Conservation (phyloP, 2,888 invertebrate genomes). For the Meliscaeva auricollis region DNA sequence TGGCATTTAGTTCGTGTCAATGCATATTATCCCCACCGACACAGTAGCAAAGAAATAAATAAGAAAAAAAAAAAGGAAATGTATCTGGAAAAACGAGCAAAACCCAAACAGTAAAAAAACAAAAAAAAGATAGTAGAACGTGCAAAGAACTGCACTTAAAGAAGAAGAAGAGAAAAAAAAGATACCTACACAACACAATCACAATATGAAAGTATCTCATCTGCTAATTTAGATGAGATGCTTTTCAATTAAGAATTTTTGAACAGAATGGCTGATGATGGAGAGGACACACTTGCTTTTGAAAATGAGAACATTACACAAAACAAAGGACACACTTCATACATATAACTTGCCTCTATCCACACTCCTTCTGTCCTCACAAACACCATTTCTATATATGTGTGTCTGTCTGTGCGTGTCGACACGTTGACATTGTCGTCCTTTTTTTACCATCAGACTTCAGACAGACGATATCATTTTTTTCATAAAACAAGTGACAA, state of each 20-base stretch:
- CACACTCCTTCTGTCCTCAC: no score
- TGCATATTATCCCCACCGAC: slow-evolving; percentile 43
- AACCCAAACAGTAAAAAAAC: not conserved
- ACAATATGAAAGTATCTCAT: slow-evolving; percentile 35
- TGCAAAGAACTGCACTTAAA: slow-evolving; percentile 74
- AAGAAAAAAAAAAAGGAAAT: slow-evolving; percentile 35
- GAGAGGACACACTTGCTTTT: slow-evolving; percentile 57
- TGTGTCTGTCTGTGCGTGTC: slow-evolving; percentile 29
- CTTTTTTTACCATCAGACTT: not conserved
- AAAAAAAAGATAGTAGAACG: slow-evolving; percentile 68
- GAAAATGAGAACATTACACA: slow-evolving; percentile 55
- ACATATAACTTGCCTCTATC: no score
- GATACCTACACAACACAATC: slow-evolving; percentile 11
- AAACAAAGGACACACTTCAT: slow-evolving; percentile 49
- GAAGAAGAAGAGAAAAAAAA: slow-evolving; percentile 1
- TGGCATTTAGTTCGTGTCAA: slow-evolving; percentile 62
- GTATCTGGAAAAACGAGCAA: slow-evolving; percentile 34
- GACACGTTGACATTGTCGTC: slow-evolving; percentile 13
- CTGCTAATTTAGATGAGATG: slow-evolving; percentile 76
- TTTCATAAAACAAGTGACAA: slow-evolving; percentile 14
- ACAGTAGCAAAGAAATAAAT: slow-evolving; percentile 5
- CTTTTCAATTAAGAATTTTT: slow-evolving; percentile 70
- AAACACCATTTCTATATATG: not conserved
- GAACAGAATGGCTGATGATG: slow-evolving; percentile 62
- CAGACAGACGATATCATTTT: not conserved